These are phyloP conservation scores for Chrysopilus asiliformis DNA, from an alignment of 2,888 invertebrate genomes.

Conservation along the genomic window DNA sequence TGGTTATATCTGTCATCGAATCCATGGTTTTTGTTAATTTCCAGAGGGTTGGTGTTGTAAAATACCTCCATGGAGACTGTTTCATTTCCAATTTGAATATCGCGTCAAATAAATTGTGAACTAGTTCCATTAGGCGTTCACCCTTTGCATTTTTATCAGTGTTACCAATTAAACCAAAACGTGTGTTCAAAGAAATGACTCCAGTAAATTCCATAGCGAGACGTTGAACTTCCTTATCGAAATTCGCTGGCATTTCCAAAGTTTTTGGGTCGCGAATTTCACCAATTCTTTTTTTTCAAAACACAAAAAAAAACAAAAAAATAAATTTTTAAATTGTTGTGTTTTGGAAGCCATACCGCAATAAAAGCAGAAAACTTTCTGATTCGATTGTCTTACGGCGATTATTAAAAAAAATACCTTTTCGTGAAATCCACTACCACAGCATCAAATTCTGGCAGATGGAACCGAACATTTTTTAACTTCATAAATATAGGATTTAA, in stretches of 20 bases:
- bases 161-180: constrained; percentile 20
- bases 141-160: constrained; percentile 17
- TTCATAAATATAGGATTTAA: constrained; percentile 31
- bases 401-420: constrained; percentile 18
- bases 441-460: constrained; percentile 22
- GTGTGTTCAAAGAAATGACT: constrained; percentile 31
- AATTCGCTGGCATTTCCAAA: constrained; percentile 26
- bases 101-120: constrained; percentile 22
- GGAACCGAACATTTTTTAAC: constrained; percentile 23
- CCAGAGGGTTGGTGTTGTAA: constrained; percentile 24
- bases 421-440: constrained; percentile 25
- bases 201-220: constrained; percentile 46
- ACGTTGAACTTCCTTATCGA: constrained; percentile 39
- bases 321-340: no score
- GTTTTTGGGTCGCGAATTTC: constrained; percentile 18
- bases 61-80: constrained; percentile 28
- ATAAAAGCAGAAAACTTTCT: no score
- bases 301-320: no score
- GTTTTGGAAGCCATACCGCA: no score
- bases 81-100: constrained; percentile 25
- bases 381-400: no score
- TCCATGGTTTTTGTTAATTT: constrained; percentile 25
- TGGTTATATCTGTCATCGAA: constrained; percentile 24
- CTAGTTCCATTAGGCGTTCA: constrained; percentile 18
- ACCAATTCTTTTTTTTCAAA: constrained; percentile 19